Evolutionary conservation across 2,797 vertebrate species (phyloP), one percentile per base, ranked within the genome.

Genomic region (Lagodon rhomboides): DNA sequence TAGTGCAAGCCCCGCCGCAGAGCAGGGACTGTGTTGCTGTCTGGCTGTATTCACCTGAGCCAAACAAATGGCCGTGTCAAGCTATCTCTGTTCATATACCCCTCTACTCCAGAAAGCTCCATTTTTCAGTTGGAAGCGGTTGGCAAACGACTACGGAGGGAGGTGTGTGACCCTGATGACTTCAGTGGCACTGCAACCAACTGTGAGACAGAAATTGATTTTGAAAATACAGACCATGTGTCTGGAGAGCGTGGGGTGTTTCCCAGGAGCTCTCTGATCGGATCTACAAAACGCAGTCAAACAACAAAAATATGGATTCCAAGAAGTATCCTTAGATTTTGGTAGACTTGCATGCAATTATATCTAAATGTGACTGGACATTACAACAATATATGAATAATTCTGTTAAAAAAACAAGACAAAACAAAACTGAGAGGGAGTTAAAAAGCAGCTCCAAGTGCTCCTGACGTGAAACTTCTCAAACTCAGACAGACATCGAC

Each of bases 41-140:
- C 93, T 86, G 87, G 74, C 91, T 90, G 89, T 82, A 83, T 93
- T 93, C 92, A 95, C 93, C 92, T 94, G 93, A 94, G 90, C 91
- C 88, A 92, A 95, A 95, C 91, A 92, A 93, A 95, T 95, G 94
- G 90, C 66, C 41, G 90, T 94, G 94, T 95, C 93, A 93, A 91
- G 85, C 85, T 93, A 94, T 93, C 92, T 92, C 89, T 87, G 91
- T 83, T 93, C 91, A 93, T 92, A 88, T 84, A 94, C 89, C 90
- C 88, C 89, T 93, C 89, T 73, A 72, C 84, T 85, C 77, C 84
- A 85, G 93, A 92, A 87, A 84, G 91, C 90, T 92, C 89, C 64
- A 94, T 94, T 94, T 93, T 93, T 95, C 93, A 94, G 93, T 85
- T 76, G 77, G 77, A 85, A 85, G 88, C 80, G 69, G 85, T 89